These are phyloP conservation scores for Pangasius sanitwongsei DNA, from an alignment of 2,797 vertebrate genomes.

Conservation along the genomic window DNA sequence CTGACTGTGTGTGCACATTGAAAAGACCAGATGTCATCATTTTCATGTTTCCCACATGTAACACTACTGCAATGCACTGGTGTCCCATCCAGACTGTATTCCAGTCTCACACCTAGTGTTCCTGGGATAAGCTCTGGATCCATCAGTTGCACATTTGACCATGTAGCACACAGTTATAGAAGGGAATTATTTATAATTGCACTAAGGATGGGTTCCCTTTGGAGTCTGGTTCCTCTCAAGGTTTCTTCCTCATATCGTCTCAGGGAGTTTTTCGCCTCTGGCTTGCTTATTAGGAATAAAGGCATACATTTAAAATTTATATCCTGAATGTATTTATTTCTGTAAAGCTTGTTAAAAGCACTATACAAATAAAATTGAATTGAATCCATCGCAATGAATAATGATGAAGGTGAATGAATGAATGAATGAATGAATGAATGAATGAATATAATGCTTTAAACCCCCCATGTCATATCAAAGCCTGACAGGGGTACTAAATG, in stretches of 20 bases:
- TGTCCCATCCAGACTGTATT: neutral
- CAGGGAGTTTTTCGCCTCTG: too few species aligned
- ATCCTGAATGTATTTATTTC: too few species aligned
- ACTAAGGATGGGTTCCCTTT: too few species aligned
- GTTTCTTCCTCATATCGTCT: too few species aligned
- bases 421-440: neutral
- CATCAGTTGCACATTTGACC: too few species aligned
- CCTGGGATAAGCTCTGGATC: neutral
- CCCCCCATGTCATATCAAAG: constrained; percentile 2
- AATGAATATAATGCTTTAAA: neutral
- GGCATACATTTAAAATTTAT: too few species aligned
- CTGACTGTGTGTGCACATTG: neutral
- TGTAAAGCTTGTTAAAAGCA: too few species aligned
- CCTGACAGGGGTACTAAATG: constrained; percentile 30
- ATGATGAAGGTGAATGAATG: neutral
- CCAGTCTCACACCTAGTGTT: neutral
- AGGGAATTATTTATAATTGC: too few species aligned
- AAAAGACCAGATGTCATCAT: neutral
- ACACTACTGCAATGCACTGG: neutral
- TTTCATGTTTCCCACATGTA: constrained; percentile 4
- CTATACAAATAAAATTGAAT: too few species aligned
- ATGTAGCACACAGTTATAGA: too few species aligned
- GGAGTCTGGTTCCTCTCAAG: too few species aligned
- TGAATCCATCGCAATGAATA: neutral
- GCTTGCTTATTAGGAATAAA: too few species aligned